Percentiles rank a stretch among this genome's conserved stretches.
These are phyloP conservation scores for Nebria brevicollis DNA, from an alignment of 2,888 invertebrate genomes.

Conservation along the genomic window DNA sequence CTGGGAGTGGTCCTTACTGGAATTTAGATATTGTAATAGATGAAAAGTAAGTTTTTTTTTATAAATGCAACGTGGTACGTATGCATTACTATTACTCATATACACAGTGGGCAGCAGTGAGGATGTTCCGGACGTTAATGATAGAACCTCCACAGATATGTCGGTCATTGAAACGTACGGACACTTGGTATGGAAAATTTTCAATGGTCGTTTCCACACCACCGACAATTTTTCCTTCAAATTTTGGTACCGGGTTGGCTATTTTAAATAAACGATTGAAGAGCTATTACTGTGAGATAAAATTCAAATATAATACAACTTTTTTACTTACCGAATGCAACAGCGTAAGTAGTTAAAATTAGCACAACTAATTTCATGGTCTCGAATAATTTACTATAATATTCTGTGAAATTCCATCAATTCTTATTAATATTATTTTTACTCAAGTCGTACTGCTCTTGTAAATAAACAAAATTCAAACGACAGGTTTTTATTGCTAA, in stretches of 20 bases:
- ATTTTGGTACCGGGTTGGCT: not conserved
- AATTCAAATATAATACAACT: no score
- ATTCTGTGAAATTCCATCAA: not conserved
- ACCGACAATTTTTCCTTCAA: conserved; percentile 14
- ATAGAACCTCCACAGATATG: conserved; percentile 32
- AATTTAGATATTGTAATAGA: not conserved
- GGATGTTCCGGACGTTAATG: not conserved
- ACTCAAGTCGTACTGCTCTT: not conserved
- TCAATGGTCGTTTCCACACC: not conserved
- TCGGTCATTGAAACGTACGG: not conserved
- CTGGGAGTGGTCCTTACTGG: not conserved
- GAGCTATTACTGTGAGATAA: not conserved
- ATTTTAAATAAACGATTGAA: not conserved
- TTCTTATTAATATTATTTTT: not conserved
- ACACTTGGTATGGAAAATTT: conserved; percentile 20
- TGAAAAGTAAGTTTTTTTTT: not conserved
- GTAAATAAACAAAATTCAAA: not conserved
- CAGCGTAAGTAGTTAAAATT: not conserved
- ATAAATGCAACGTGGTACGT: not conserved
- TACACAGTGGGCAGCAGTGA: conserved; percentile 26
- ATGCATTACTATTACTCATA: conserved; percentile 5
- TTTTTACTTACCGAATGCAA: not conserved
- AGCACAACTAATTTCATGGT: conserved; percentile 6
- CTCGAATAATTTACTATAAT: not conserved
- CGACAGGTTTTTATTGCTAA: not conserved